Conservation (phyloP, 2,797 vertebrate species). For the Otolemur crassicaudatus region DNA sequence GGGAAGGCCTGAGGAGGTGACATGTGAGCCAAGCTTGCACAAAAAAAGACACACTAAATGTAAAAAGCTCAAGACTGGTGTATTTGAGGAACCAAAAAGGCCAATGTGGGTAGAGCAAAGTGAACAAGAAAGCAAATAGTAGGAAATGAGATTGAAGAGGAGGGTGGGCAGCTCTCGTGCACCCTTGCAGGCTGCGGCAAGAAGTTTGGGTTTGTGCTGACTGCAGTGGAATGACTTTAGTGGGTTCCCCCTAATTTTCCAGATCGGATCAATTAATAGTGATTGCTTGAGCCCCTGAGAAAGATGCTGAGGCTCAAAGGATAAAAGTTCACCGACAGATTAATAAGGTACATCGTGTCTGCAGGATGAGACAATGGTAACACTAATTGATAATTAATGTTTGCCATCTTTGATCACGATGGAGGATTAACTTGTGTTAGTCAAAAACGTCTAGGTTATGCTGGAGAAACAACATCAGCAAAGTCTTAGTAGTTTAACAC, state of each 20-base stretch:
- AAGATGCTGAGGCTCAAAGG: neutral
- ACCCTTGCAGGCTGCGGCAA: neutral
- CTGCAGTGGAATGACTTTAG: neutral
- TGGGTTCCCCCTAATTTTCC: neutral
- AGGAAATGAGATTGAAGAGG: conserved; percentile 11
- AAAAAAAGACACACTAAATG: neutral
- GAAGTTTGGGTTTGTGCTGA: neutral
- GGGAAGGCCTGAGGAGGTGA: neutral
- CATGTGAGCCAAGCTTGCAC: neutral
- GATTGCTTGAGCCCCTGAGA: neutral
- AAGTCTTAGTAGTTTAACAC: neutral
- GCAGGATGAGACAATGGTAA: neutral
- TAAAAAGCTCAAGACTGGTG: neutral
- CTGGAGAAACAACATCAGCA: neutral
- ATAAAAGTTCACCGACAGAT: neutral
- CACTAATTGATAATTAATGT: neutral
- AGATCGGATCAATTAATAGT: neutral
- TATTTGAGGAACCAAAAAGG: conserved; percentile 29
- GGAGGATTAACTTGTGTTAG: neutral
- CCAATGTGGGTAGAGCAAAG: neutral
- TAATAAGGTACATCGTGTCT: neutral
- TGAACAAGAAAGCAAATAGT: neutral
- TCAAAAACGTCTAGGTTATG: neutral
- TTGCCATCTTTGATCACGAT: neutral
- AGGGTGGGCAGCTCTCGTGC: neutral